A percentile compares a stretch with the other conserved stretches of the same genome.
These are phyloP conservation scores for Mizuhopecten yessoensis DNA, from an alignment of 1,140 invertebrate species.

Conservation along the genomic window DNA sequence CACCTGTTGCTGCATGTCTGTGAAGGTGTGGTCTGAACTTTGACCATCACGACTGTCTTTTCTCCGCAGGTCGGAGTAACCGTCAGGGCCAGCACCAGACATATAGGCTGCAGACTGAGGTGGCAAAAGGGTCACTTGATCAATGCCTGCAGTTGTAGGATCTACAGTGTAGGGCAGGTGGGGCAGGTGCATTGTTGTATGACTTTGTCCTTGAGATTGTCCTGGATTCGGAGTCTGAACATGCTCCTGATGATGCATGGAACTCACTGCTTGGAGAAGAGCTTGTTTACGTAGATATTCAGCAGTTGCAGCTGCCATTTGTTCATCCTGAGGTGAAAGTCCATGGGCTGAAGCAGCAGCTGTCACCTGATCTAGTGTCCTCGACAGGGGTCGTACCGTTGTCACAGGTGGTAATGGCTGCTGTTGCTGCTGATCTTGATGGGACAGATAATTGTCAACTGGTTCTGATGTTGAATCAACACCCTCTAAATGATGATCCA, in stretches of 20 bases:
- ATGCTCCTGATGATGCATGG: slow-evolving; percentile 31
- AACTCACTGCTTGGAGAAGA: slow-evolving; percentile 21
- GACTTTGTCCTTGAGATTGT: neutral
- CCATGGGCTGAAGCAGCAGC: slow-evolving; percentile 20
- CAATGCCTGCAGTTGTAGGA: neutral
- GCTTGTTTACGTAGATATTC: slow-evolving; percentile 18
- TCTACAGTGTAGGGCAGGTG: neutral
- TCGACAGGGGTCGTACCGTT: neutral
- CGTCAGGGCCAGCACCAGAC: neutral
- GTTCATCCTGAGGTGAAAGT: neutral
- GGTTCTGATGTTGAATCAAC: slow-evolving; percentile 31
- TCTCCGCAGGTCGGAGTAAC: neutral
- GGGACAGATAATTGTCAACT: slow-evolving; percentile 26
- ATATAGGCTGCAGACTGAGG: neutral
- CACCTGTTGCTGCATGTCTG: neutral
- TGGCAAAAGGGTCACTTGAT: neutral
- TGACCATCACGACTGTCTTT: slow-evolving; percentile 24
- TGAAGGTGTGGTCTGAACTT: neutral
- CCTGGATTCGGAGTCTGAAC: neutral
- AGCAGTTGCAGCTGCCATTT: slow-evolving; percentile 25
- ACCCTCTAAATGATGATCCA: neutral
- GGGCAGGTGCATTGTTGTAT: neutral
- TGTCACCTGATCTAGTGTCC: neutral
- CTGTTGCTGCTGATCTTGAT: slow-evolving; percentile 30
- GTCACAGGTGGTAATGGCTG: slow-evolving; percentile 30